Percentiles rank a stretch among this genome's conserved stretches.
Evolutionary conservation across 2,797 vertebrate species (phyloP).

Genomic region (Danio choprae): DNA sequence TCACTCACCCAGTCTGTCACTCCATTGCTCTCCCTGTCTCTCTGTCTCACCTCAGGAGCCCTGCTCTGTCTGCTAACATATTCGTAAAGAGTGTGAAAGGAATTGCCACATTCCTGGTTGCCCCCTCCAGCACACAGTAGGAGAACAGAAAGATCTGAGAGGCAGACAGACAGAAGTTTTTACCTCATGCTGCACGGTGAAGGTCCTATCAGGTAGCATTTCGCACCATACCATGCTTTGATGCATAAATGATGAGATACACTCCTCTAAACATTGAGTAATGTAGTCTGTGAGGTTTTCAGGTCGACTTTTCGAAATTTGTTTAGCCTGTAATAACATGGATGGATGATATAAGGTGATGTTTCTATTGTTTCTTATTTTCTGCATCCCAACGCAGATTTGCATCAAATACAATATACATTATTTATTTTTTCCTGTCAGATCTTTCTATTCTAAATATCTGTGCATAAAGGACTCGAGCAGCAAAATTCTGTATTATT

Average conservation of each 20-base stretch:
- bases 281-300: slow-evolving; percentile 40
- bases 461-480: neutral
- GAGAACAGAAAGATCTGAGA: slow-evolving; percentile 36
- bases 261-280: slow-evolving; percentile 68
- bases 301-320: slow-evolving; percentile 9
- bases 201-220: slow-evolving; percentile 29
- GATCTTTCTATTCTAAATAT: neutral
- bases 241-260: slow-evolving; percentile 70
- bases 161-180: slow-evolving; percentile 40
- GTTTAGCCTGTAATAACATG: slow-evolving; percentile 11
- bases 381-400: neutral
- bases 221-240: slow-evolving; percentile 57
- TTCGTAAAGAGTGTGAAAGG: slow-evolving; percentile 27
- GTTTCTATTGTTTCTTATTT: slow-evolving; percentile 4
- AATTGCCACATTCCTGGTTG: slow-evolving; percentile 43
- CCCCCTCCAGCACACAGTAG: slow-evolving; percentile 43
- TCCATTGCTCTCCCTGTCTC: neutral
- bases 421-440: neutral
- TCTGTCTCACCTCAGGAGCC: slow-evolving; percentile 5
- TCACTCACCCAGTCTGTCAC: neutral
- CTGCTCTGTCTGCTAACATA: slow-evolving; percentile 25
- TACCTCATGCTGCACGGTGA: slow-evolving; percentile 38
- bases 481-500: neutral
- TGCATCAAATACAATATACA: neutral
- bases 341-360: slow-evolving; percentile 18